Evolutionary conservation across 2,797 vertebrate genomes (phyloP).

Genomic region (Bufotes viridis): DNA sequence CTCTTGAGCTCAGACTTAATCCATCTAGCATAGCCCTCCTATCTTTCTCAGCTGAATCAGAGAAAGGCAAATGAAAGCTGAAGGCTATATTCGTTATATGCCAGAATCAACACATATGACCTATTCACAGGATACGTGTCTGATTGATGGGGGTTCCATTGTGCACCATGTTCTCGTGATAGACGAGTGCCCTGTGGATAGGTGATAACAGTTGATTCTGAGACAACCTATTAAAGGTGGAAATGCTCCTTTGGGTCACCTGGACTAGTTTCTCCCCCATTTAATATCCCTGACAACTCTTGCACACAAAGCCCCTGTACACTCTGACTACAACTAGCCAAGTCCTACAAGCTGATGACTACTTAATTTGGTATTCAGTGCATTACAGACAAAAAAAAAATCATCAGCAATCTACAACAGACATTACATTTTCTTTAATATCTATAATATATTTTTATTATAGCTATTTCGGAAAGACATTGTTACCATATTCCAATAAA

Average conservation of each 20-base stretch:
- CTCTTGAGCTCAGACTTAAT: neutral
- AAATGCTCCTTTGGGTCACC: neutral
- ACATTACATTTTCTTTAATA: constrained; percentile 5
- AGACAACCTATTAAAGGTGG: too few relatives aligned
- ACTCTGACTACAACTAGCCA: neutral
- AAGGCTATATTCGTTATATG: too few relatives aligned
- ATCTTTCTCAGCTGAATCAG: too few relatives aligned
- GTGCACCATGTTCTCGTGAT: too few relatives aligned
- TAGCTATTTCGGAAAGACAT: neutral
- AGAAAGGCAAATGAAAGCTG: too few relatives aligned
- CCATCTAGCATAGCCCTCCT: neutral
- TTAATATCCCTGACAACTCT: neutral
- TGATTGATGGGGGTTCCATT: too few relatives aligned
- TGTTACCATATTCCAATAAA: neutral
- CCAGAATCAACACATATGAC: too few relatives aligned
- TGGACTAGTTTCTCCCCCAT: neutral
- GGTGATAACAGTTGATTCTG: too few relatives aligned
- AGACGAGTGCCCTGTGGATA: too few relatives aligned
- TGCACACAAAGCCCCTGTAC: neutral
- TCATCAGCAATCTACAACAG: constrained; percentile 32
- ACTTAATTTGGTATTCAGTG: neutral
- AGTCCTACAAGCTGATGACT: neutral
- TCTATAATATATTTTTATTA: neutral
- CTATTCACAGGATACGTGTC: too few relatives aligned
- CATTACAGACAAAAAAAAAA: constrained; percentile 22